These are phyloP conservation scores for Ectropis crepuscularia DNA, from an alignment of 2,888 invertebrate species.

Conservation along the genomic window DNA sequence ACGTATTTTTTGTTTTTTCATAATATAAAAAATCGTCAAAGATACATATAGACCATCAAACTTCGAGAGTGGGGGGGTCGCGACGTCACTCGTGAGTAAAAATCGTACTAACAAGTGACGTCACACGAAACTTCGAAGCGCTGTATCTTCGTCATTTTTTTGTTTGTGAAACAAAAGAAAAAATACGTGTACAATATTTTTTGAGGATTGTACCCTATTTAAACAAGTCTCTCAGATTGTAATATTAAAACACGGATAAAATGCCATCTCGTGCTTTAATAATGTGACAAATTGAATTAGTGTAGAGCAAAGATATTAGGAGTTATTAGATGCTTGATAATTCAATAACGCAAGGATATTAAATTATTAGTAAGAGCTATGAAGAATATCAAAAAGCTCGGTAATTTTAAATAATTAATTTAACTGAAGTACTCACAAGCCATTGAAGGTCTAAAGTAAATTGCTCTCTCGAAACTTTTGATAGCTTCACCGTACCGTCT, in stretches of 20 bases:
- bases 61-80: too few relatives aligned
- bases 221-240: background rate
- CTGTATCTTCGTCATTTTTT: too few relatives aligned
- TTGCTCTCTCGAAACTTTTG: conserved; percentile 95
- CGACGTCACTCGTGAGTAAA: too few relatives aligned
- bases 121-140: too few relatives aligned
- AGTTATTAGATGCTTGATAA: conserved; percentile 34
- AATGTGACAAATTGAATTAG: conserved; percentile 46
- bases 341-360: conserved; percentile 43
- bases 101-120: too few relatives aligned
- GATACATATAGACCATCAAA: too few relatives aligned
- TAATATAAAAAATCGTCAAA: too few relatives aligned
- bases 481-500: conserved; percentile 94
- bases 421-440: conserved; percentile 90
- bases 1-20: too few relatives aligned
- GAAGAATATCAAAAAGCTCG: conserved; percentile 49
- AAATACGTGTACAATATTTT: too few relatives aligned
- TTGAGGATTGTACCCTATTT: too few relatives aligned
- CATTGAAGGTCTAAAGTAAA: conserved; percentile 96
- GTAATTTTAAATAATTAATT: conserved; percentile 53
- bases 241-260: conserved; percentile 7
- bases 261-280: conserved; percentile 14
- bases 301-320: conserved; percentile 36
- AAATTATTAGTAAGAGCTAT: conserved; percentile 50
- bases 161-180: too few relatives aligned